These are phyloP conservation scores for Reticulitermes lucifugus DNA, from an alignment of 2,888 invertebrate genomes.

Conservation along the genomic window DNA sequence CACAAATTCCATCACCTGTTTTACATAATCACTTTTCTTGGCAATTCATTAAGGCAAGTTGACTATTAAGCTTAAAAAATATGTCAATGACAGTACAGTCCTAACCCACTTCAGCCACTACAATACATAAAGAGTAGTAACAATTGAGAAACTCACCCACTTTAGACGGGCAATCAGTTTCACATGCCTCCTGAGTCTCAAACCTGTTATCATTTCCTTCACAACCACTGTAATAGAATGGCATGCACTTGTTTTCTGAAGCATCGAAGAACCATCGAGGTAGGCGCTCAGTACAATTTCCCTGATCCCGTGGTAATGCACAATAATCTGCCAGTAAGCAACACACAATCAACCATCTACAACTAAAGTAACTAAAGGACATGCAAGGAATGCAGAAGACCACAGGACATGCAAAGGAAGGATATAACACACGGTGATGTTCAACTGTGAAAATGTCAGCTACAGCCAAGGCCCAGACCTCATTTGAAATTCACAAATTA, in stretches of 20 bases:
- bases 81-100: not conserved
- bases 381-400: constrained; percentile 40
- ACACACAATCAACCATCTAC: constrained; percentile 27
- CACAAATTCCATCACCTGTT: too few species aligned
- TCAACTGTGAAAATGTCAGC: not conserved
- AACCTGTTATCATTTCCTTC: constrained; percentile 91
- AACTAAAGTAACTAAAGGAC: not conserved
- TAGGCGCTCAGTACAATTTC: constrained; percentile 72
- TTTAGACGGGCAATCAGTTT: constrained; percentile 80
- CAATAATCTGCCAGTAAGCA: constrained; percentile 75
- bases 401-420: not conserved
- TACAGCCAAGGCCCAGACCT: too few species aligned
- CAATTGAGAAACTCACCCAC: constrained; percentile 74
- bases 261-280: constrained; percentile 87
- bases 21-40: too few species aligned
- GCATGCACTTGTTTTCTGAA: constrained; percentile 86
- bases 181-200: constrained; percentile 78
- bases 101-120: not conserved
- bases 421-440: not conserved
- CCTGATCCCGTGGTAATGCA: constrained; percentile 73
- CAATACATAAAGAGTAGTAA: not conserved
- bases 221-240: constrained; percentile 94
- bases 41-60: too few species aligned
- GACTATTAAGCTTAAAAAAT: too few species aligned
- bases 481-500: too few species aligned